phyloP scores from a whole-genome alignment of 2,888 invertebrate genomes.

The Epinotia brunnichana region DNA sequence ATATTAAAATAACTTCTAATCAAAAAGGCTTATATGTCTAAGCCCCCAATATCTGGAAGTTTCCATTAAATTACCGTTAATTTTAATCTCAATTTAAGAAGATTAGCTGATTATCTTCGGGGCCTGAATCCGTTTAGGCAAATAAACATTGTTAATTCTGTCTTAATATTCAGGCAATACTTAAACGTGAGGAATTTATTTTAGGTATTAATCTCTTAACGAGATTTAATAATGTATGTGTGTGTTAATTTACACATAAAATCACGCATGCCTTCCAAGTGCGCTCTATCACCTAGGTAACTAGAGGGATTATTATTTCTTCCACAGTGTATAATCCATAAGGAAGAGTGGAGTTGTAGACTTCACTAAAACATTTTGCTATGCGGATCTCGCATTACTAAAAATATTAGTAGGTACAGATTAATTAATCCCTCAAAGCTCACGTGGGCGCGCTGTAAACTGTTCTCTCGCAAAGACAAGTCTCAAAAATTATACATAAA shows the following conservation, averaged over 20 bases:
- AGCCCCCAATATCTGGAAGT: constrained; percentile 10
- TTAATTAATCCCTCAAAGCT: not conserved
- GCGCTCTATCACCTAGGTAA: too few species aligned
- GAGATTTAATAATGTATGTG: not conserved
- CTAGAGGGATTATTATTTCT: not conserved
- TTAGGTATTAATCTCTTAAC: not conserved
- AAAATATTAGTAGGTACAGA: not conserved
- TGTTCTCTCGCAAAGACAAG: not conserved
- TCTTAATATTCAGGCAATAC: not conserved
- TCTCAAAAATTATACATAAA: too few species aligned
- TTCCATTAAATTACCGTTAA: constrained; percentile 25
- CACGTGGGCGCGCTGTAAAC: not conserved
- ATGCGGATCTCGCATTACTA: not conserved
- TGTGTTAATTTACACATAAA: not conserved
- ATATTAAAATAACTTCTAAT: not conserved
- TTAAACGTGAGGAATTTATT: not conserved
- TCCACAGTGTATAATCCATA: not conserved
- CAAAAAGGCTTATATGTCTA: not conserved
- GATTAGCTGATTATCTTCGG: constrained; percentile 22
- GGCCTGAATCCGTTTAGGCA: constrained; percentile 1
- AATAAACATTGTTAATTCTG: constrained; percentile 6
- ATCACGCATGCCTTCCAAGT: not conserved
- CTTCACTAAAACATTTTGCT: not conserved
- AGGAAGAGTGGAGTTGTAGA: not conserved
- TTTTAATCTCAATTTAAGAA: constrained; percentile 16